Conservation (phyloP, 2,888 invertebrate genomes). For the Ophioninae sp. region DNA sequence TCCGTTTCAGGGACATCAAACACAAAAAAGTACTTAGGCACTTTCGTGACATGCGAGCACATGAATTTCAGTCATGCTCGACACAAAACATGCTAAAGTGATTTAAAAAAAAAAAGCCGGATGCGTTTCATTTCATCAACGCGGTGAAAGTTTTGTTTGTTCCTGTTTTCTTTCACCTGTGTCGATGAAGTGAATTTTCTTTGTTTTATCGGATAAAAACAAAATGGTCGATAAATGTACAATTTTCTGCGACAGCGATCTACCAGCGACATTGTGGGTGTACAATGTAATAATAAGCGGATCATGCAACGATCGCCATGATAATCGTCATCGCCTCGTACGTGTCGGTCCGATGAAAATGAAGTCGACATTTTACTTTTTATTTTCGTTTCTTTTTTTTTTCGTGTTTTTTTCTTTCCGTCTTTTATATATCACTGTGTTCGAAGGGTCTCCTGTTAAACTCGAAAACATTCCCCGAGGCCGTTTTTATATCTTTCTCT, state of each 20-base stretch:
- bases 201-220: constrained; percentile 1
- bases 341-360: constrained; percentile 62
- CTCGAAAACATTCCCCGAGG: constrained; percentile 22
- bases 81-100: constrained; percentile 57
- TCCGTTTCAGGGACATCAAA: constrained; percentile 31
- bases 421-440: constrained; percentile 17
- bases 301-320: constrained; percentile 73
- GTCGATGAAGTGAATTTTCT: background rate
- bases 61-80: constrained; percentile 52
- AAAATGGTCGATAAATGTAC: constrained; percentile 10
- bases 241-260: constrained; percentile 50
- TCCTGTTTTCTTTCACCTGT: background rate
- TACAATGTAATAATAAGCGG: constrained; percentile 60
- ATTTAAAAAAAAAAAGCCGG: constrained; percentile 36
- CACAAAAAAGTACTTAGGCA: constrained; percentile 19
- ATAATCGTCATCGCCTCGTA: constrained; percentile 67
- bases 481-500: constrained; percentile 40
- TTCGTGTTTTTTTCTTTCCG: constrained; percentile 16
- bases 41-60: constrained; percentile 59
- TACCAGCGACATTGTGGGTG: constrained; percentile 62
- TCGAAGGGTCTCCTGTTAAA: constrained; percentile 10
- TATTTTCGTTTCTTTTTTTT: constrained; percentile 26
- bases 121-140: constrained; percentile 52
- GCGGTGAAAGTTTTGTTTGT: background rate
- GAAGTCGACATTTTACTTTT: constrained; percentile 43